Evolutionary conservation across 2,888 invertebrate species (phyloP), one percentile per base, ranked within the genome.

Genomic region (Ypsolopha scabrella): DNA sequence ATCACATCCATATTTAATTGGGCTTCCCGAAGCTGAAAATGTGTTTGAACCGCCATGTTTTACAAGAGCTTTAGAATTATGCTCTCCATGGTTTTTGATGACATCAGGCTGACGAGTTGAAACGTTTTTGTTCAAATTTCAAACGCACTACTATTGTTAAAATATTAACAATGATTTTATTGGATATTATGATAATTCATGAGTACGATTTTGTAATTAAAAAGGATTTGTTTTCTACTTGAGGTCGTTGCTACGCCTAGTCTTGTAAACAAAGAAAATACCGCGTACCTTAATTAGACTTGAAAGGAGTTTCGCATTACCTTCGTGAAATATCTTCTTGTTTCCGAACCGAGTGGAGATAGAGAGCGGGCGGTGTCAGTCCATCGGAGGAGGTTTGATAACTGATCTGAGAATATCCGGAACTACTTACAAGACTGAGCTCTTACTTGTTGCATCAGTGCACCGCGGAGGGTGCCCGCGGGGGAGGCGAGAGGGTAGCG

Each of bases 1-100:
- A 86, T 86, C 86, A 83, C 83, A 86, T 86, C 82, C 86, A 85
- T 86, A 86, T 85, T 86, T 86, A 86, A 86, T 86, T 86, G 86
- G 83, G 81, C 82, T 80, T 81, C 82, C 76, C 76, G 73, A 77
- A 73, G 75, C 82, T 78, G 78, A 75, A 83, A 85, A 81, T 82
- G 72, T 82, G 72, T 83, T 78, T 75, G 73, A 72, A 75, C 74
- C 72, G 69, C 73, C 74, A 73, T 76, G 75, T 78, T 81, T 78
- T 73, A 78, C 70, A 67, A 64, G 68, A 39, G 39, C 68, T 69
- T 74, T 71, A 69, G 69, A 67, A 68, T 68, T 65, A 61, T 61
- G 62, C 63, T 68, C 60, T 45, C 24, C 10, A n/a, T 45, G 39
- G 39, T 2, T 39, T 39, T 39, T 39, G 24, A 24, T 39, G n/a